Conservation (phyloP, 2,888 invertebrate species). For the Archips xylosteana region DNA sequence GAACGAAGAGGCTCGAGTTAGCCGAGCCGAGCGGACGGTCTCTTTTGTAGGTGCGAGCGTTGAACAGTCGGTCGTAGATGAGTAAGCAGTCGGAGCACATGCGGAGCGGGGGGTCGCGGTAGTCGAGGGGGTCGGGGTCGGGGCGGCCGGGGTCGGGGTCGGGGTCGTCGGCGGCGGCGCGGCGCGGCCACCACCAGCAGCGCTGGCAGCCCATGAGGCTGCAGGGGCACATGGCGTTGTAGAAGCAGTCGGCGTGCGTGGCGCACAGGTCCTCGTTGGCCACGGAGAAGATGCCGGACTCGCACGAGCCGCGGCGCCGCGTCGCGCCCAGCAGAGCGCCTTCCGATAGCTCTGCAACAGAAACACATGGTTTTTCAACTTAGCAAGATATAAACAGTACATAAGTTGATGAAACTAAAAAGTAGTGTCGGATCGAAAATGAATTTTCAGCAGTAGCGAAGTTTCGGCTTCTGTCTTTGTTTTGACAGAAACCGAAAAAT, state of each 20-base stretch:
- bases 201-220: constrained; percentile 75
- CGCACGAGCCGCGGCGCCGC: constrained; percentile 93
- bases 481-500: no score
- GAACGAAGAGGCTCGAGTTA: constrained; percentile 82
- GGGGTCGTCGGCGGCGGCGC: constrained; percentile 46
- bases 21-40: constrained; percentile 65
- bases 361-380: not conserved
- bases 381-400: not conserved
- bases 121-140: constrained; percentile 48
- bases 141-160: constrained; percentile 46
- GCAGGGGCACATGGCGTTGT: constrained; percentile 75
- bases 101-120: constrained; percentile 41
- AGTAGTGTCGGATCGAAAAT: no score
- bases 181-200: constrained; percentile 75
- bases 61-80: constrained; percentile 66
- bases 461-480: no score
- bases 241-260: constrained; percentile 62
- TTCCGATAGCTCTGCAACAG: constrained; percentile 46
- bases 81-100: constrained; percentile 50
- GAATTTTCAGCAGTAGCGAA: no score
- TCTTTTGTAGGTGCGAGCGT: constrained; percentile 46
- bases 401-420: no score
- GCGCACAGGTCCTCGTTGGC: constrained; percentile 91
- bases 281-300: constrained; percentile 95
- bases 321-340: constrained; percentile 62